Evolutionary conservation across 2,888 invertebrate genomes (phyloP).

Genomic region (Cylindroiulus punctatus): DNA sequence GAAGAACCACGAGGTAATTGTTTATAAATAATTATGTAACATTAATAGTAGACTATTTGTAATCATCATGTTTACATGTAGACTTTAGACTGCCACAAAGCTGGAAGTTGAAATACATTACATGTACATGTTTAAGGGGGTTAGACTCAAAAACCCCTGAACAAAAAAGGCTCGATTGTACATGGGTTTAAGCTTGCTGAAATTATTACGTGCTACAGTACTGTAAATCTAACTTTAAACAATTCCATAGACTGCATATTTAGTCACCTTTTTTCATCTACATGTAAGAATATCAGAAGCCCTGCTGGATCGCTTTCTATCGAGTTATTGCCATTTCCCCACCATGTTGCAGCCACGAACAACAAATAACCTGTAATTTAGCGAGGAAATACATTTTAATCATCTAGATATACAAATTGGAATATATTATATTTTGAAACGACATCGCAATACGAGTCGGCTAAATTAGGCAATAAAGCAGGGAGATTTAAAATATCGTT

Average conservation of each 20-base stretch:
- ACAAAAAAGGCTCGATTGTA: too few species aligned
- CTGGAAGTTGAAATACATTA: too few species aligned
- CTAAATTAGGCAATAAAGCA: slow-evolving; percentile 31
- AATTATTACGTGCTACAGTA: too few species aligned
- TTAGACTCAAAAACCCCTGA: too few species aligned
- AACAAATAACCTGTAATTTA: slow-evolving; percentile 11
- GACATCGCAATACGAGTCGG: background rate
- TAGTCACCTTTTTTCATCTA: background rate
- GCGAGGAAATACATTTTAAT: slow-evolving; percentile 13
- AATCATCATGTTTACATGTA: too few species aligned
- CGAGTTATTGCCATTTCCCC: background rate
- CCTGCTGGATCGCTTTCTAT: background rate
- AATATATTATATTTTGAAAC: slow-evolving; percentile 30
- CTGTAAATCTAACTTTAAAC: background rate
- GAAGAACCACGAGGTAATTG: too few species aligned
- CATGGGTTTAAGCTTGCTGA: too few species aligned
- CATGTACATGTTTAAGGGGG: too few species aligned
- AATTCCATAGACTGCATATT: background rate
- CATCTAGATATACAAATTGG: slow-evolving; percentile 43
- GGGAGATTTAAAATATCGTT: slow-evolving; percentile 30
- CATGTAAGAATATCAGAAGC: background rate
- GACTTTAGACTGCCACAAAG: too few species aligned
- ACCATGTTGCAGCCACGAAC: background rate
- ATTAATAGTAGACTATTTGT: too few species aligned
- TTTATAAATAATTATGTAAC: too few species aligned